Evolutionary conservation across 2,797 vertebrate species (phyloP).

Genomic region (Danio jaintianensis): DNA sequence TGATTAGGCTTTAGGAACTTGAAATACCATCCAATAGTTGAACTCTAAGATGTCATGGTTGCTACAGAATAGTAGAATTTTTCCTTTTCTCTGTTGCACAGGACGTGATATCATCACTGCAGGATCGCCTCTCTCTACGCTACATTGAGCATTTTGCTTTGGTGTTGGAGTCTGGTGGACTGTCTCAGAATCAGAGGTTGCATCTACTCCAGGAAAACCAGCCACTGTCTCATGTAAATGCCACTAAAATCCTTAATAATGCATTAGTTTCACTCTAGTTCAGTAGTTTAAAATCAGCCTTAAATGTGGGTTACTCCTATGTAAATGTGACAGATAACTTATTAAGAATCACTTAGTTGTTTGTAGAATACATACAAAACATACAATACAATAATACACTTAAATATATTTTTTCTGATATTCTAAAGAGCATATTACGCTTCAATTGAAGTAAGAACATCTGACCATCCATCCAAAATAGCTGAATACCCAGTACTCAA

Average conservation of each 20-base stretch:
- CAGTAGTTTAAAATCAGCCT: neutral
- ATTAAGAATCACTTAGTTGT: neutral
- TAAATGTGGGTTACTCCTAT: neutral
- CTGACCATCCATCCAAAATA: neutral
- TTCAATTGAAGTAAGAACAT: neutral
- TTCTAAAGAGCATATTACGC: neutral
- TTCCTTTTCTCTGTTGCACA: slow-evolving; percentile 63
- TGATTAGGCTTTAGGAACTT: neutral
- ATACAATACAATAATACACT: no score
- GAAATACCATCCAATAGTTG: neutral
- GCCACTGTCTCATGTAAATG: slow-evolving; percentile 88
- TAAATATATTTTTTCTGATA: neutral
- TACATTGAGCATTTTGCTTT: slow-evolving; percentile 98
- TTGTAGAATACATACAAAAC: neutral
- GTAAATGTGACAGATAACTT: neutral
- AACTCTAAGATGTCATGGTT: neutral
- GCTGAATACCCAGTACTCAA: neutral
- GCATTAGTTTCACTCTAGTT: neutral
- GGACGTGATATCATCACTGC: slow-evolving; percentile 97
- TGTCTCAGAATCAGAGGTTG: slow-evolving; percentile 91
- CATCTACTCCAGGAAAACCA: slow-evolving; percentile 96
- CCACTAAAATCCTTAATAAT: slow-evolving; percentile 8
- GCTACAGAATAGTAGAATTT: neutral
- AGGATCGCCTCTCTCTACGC: slow-evolving; percentile 95
- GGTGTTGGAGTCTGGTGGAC: slow-evolving; percentile 91